Evolutionary conservation across 1,140 invertebrate genomes (phyloP).

Genomic region (Penaeus japonicus): DNA sequence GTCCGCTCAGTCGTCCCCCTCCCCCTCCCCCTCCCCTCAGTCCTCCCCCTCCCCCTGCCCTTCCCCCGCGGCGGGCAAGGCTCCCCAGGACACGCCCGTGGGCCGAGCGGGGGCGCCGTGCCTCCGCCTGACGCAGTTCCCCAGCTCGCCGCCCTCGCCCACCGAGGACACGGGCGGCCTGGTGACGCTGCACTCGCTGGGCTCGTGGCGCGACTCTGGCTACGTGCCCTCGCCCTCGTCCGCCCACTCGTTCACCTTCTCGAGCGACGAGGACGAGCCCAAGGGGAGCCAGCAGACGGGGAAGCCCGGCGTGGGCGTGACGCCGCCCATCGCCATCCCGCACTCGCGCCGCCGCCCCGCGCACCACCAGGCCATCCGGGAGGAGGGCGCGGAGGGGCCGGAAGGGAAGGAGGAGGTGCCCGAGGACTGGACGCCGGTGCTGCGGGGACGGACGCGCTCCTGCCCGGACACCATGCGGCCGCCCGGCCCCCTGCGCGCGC

Average conservation of each 20-base stretch:
- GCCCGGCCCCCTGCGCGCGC: background rate
- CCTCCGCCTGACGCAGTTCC: background rate
- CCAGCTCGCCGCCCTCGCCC: background rate
- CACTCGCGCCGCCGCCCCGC: background rate
- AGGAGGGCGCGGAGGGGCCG: background rate
- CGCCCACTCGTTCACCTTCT: slow-evolving; percentile 29
- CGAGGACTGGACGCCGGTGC: background rate
- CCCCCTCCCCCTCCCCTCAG: too few species aligned
- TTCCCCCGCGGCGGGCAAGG: too few species aligned
- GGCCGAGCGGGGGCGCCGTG: too few species aligned
- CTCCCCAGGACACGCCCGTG: too few species aligned
- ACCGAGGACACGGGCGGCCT: background rate
- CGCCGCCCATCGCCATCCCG: slow-evolving; percentile 32
- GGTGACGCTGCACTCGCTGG: slow-evolving; percentile 37
- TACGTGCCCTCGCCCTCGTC: slow-evolving; percentile 31
- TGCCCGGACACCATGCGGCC: background rate
- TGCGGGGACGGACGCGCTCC: background rate
- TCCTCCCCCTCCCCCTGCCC: too few species aligned
- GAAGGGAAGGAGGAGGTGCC: background rate
- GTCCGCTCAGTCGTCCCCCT: too few species aligned
- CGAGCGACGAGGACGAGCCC: slow-evolving; percentile 36
- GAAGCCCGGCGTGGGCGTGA: background rate
- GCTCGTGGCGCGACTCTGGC: slow-evolving; percentile 9
- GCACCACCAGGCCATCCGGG: background rate
- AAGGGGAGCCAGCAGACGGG: background rate